phyloP scores from a whole-genome alignment of 1,140 invertebrate genomes.

The Leptinotarsa defecta region DNA sequence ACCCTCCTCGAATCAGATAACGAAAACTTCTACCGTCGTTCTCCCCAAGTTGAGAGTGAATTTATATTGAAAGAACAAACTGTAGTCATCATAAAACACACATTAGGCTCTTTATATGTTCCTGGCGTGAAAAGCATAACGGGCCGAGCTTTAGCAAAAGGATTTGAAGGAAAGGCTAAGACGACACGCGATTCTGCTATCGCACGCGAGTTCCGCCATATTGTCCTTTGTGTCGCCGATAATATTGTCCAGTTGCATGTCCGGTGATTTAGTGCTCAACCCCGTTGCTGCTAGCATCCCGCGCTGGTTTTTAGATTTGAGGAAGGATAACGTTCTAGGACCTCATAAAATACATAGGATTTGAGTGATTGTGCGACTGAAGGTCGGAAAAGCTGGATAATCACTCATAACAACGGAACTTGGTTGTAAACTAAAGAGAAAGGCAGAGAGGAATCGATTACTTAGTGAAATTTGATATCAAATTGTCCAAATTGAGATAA shows the following conservation, averaged over 20 bases:
- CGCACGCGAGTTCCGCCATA: constrained; percentile 53
- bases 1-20: not conserved
- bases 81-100: constrained; percentile 24
- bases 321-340: not conserved
- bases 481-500: too few species aligned
- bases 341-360: constrained; percentile 1
- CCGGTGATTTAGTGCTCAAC: constrained; percentile 44
- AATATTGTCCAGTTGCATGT: constrained; percentile 53
- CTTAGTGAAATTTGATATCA: too few species aligned
- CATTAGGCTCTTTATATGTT: constrained; percentile 16
- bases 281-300: constrained; percentile 39
- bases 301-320: constrained; percentile 14
- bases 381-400: too few species aligned
- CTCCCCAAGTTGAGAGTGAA: not conserved
- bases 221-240: constrained; percentile 53
- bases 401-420: too few species aligned
- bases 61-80: constrained; percentile 15
- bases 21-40: not conserved
- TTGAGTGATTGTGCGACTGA: not conserved
- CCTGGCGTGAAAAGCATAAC: constrained; percentile 39
- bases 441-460: too few species aligned
- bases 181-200: constrained; percentile 52
- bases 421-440: too few species aligned
- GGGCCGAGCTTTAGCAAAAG: constrained; percentile 32
- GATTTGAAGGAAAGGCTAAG: constrained; percentile 28